Conservation (phyloP, 2,888 invertebrate species). For the Pilophorus perplexus region DNA sequence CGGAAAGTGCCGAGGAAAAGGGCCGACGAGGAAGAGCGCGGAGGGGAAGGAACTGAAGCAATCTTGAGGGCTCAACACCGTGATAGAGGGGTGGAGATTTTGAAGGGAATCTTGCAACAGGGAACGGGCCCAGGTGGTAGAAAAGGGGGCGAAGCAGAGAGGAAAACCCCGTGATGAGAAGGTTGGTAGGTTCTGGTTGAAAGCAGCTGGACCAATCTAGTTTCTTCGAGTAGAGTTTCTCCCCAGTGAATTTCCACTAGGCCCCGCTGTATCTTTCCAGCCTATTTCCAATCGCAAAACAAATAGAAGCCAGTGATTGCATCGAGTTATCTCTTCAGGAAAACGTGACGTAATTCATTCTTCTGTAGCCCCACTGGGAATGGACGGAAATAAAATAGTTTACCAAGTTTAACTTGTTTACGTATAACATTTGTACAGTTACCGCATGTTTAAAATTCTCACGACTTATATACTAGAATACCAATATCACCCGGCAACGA, state of each 20-base stretch:
- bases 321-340: no score
- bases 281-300: no score
- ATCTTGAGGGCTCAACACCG: conserved; percentile 24
- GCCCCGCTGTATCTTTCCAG: no score
- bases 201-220: conserved; percentile 20
- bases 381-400: no score
- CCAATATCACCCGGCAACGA: no score
- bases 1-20: conserved; percentile 1
- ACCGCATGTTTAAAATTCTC: neutral
- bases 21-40: neutral
- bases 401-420: neutral
- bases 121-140: conserved; percentile 23
- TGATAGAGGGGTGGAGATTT: conserved; percentile 27
- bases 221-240: neutral
- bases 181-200: neutral
- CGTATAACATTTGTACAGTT: neutral
- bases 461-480: no score
- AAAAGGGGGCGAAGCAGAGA: neutral
- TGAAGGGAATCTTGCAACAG: conserved; percentile 19
- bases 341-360: no score
- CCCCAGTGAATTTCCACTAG: neutral
- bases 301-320: no score
- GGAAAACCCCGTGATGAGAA: conserved; percentile 12
- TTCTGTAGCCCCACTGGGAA: no score
- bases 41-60: conserved; percentile 15